phyloP scores from a whole-genome alignment of 2,797 vertebrate genomes.

The Manis javanica region DNA sequence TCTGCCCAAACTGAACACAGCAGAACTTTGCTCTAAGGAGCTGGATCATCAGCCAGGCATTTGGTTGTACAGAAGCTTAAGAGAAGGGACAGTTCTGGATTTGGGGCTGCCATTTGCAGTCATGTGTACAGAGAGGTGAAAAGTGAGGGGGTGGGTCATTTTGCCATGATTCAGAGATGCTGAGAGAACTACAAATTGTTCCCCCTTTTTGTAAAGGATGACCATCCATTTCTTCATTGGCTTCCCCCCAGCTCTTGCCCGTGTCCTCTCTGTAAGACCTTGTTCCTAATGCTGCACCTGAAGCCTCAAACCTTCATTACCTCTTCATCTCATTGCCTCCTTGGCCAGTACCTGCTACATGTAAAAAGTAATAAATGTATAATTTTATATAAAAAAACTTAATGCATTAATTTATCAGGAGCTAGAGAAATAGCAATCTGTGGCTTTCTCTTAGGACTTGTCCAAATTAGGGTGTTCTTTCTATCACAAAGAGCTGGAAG shows the following conservation, averaged over 20 bases:
- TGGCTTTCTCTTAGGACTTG: background rate
- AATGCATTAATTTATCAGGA: background rate
- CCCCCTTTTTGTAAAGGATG: background rate
- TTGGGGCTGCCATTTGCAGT: background rate
- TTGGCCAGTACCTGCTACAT: background rate
- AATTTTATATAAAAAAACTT: no score
- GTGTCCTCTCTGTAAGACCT: background rate
- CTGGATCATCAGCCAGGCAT: background rate
- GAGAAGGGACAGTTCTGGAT: background rate
- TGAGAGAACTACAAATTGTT: background rate
- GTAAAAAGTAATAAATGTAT: no score
- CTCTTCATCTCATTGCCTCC: background rate
- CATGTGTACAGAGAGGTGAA: background rate
- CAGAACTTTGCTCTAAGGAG: background rate
- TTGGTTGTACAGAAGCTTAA: background rate
- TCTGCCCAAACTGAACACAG: background rate
- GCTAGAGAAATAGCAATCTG: background rate
- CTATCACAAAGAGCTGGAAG: background rate
- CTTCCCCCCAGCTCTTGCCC: fast-evolving
- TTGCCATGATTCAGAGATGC: background rate
- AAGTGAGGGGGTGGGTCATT: background rate
- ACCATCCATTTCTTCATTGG: background rate
- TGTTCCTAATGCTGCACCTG: background rate
- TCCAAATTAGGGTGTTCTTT: background rate
- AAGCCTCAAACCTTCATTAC: background rate